phyloP scores from a whole-genome alignment of 30 jellyfish, hydroid and myxozoan genomes.

The Catostylus mosaicus region DNA sequence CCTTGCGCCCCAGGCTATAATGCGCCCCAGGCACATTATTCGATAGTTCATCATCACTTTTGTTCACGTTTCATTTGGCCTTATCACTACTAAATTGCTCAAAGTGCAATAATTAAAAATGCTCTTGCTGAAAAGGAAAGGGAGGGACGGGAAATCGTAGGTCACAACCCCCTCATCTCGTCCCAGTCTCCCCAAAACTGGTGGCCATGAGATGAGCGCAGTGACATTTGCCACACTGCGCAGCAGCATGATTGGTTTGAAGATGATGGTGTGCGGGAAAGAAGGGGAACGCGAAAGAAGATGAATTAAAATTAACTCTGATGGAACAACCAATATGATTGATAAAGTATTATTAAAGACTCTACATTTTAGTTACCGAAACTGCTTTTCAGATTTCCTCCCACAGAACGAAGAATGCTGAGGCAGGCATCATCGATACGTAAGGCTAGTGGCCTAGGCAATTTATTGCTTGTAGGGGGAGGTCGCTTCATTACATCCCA shows the following conservation, averaged over 20 bases:
- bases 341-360: not conserved
- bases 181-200: not conserved
- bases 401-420: not conserved
- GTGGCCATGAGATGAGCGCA: not conserved
- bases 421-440: conserved; percentile 1
- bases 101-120: too few relatives aligned
- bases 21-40: too few relatives aligned
- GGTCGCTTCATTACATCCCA: not conserved
- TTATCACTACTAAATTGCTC: too few relatives aligned
- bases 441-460: conserved; percentile 18
- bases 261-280: not conserved
- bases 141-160: too few relatives aligned
- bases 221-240: not conserved
- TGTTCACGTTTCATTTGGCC: too few relatives aligned
- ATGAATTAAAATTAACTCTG: too few relatives aligned
- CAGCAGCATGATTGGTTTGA: not conserved
- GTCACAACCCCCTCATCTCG: not conserved
- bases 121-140: too few relatives aligned
- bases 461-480: not conserved
- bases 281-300: too few relatives aligned
- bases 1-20: too few relatives aligned
- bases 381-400: not conserved
- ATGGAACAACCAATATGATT: not conserved
- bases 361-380: not conserved
- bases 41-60: too few relatives aligned